Base-by-base conservation (phyloP, 1,140 invertebrate species). In the Drosophila serrata region DNA sequence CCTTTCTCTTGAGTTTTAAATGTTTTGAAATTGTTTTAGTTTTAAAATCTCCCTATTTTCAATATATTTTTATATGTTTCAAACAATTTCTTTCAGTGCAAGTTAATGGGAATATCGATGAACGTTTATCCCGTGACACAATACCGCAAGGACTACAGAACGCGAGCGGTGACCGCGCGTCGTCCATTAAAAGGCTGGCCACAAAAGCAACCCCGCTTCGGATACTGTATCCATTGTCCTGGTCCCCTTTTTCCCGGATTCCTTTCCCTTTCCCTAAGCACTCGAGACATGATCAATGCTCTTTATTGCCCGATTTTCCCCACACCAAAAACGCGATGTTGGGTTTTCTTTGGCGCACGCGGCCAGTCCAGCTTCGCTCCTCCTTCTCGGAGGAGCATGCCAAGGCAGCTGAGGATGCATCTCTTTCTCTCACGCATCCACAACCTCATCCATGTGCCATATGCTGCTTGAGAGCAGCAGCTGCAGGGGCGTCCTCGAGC, bases 71-170 rank as follows among this genome's bases (percentile, higher is more conserved):
- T 12, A 6, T 3, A 6, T 12, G 1, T 4, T 17, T 19, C n/a
- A n/a, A 0, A 15, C 12, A 6, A 0, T 22, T 53, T 35, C 4
- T 53, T 35, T 37, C 51, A 37, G 31, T 53, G 51, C 13, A 22
- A 4, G 4, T 35, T 22, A 37, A 53, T 53, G 51, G 51, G 51
- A 74, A 60, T 77, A 80, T 87, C 80, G 84, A 82, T 81, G 79
- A 68, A 73, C 81, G 76, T 77, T 88, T 80, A 87, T 77, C 81
- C 77, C 77, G 85, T 90, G 77, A 75, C 85, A 84, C 82, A 85
- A 85, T 82, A 75, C 82, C 65, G 61, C 70, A 69, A 70, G 79
- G 79, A 86, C 61, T 57, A 67, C 62, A 76, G 75, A 86, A 64
- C 79, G 79, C 85, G 74, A 77, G 76, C 79, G 67, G 51, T 65